phyloP scores from a whole-genome alignment of 2,888 invertebrate genomes.

The Prenolepis imparis region DNA sequence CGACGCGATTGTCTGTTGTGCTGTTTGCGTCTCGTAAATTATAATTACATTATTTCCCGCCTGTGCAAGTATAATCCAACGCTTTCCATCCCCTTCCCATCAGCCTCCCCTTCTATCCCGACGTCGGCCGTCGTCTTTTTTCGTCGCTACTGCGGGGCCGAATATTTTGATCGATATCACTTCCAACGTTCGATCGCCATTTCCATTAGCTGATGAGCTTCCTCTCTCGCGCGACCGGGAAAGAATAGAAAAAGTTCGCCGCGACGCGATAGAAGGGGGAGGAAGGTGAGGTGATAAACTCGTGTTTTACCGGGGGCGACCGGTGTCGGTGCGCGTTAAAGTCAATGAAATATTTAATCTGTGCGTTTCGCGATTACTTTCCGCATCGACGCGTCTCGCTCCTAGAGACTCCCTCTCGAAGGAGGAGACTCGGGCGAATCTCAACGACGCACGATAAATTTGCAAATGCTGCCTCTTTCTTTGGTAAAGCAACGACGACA shows the following conservation, averaged over 20 bases:
- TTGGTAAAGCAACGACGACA: slow-evolving; percentile 44
- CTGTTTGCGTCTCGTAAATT: slow-evolving; percentile 52
- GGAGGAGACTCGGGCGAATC: not conserved
- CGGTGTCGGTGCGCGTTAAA: slow-evolving; percentile 54
- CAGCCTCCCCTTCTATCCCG: not conserved
- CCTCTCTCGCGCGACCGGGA: slow-evolving; percentile 40
- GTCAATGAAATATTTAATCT: slow-evolving; percentile 73
- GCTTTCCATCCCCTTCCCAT: not conserved
- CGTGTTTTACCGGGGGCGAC: slow-evolving; percentile 30
- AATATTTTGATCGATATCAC: slow-evolving; percentile 77
- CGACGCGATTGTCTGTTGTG: slow-evolving; percentile 30
- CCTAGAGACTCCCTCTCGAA: not conserved
- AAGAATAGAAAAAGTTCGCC: slow-evolving; percentile 40
- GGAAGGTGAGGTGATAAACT: slow-evolving; percentile 35
- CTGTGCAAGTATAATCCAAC: slow-evolving; percentile 23
- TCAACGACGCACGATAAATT: not conserved
- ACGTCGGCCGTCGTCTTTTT: slow-evolving; percentile 3
- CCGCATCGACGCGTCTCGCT: not conserved
- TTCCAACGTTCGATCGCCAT: slow-evolving; percentile 71
- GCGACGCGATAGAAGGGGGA: slow-evolving; percentile 15
- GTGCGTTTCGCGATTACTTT: not conserved
- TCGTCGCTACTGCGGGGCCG: slow-evolving; percentile 38
- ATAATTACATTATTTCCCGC: slow-evolving; percentile 49
- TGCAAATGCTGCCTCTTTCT: not conserved
- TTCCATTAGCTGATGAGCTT: slow-evolving; percentile 80